Base-by-base conservation (phyloP, 2,113 vertebrate species). In the Pristiophorus japonicus region DNA sequence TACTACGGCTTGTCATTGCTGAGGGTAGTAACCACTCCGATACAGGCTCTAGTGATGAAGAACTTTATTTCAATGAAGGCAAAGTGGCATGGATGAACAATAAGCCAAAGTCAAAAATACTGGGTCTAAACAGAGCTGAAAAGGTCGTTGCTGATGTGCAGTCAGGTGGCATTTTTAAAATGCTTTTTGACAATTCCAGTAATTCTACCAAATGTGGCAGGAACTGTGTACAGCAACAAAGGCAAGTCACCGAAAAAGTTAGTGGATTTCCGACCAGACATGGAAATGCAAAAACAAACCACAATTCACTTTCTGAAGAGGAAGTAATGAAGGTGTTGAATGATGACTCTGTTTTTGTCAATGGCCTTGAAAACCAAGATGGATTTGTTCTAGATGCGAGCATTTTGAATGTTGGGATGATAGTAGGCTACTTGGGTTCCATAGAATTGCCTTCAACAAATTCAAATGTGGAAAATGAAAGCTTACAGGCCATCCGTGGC, bases 131-230 rank as follows among this genome's bases (percentile, higher is more conserved):
- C 96, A 97, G 99, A 95, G 99, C 99, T 0, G 98, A 99, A 97
- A 98, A 98, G 45, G 99, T 99, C 0, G 99, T 99, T 30, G 99
- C 99, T 1, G 99, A 99, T 96, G 97, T 99, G 97, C 99, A 99
- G 96, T 99, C 99, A 0, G 99, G 99, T 7, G 98, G 98, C 0
- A 99, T 99, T 96, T 99, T 99, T 95, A 99, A 97, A 96, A 99
- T 99, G 99, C 99, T 99, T 96, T 99, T 99, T 95, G 99, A 99
- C 96, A 99, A 97, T 96, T 98, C 99, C 27, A 96, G 97, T 84
- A 97, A 98, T 78, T 98, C 98, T 12, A 97, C 98, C 42, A 97
- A 98, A 95, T 97, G 97, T 63, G 96, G 97, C 0, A 98, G 98
- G 96, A 98, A 97, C 87, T 96, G 42, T 92, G 95, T 93, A 14